phyloP scores from a whole-genome alignment of 1,140 invertebrate species.

The Caenorhabditis inopinata region DNA sequence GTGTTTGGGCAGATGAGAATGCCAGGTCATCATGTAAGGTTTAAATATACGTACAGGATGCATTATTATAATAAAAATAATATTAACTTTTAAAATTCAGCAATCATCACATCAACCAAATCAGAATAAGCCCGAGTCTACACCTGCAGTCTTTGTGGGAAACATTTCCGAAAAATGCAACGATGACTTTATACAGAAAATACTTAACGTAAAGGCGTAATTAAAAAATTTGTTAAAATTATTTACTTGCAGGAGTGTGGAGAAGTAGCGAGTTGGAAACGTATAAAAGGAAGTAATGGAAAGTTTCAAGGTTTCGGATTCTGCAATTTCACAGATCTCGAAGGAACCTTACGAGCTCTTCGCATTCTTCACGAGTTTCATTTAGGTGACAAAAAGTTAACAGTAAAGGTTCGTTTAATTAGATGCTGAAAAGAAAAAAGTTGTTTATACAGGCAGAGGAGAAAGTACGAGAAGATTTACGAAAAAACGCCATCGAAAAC shows the following conservation, averaged over 20 bases:
- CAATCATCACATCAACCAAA: background rate
- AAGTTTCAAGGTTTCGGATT: conserved; percentile 85
- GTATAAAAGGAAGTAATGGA: conserved; percentile 80
- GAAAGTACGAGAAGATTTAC: conserved; percentile 35
- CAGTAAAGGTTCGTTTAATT: conserved; percentile 61
- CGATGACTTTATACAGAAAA: conserved; percentile 88
- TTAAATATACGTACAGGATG: background rate
- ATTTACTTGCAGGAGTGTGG: conserved; percentile 73
- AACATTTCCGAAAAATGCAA: conserved; percentile 94
- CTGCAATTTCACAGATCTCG: conserved; percentile 91
- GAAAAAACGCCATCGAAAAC: conserved; percentile 2
- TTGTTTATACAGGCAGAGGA: conserved; percentile 53
- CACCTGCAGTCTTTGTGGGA: conserved; percentile 93
- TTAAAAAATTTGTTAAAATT: conserved; percentile 43
- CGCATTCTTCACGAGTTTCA: conserved; percentile 88
- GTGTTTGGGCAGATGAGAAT: conserved; percentile 12
- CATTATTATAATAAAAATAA: background rate
- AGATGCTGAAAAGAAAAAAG: too few species aligned
- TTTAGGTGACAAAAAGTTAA: conserved; percentile 85
- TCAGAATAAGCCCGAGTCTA: background rate
- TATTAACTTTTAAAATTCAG: background rate
- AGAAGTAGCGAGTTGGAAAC: conserved; percentile 90
- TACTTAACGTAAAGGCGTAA: conserved; percentile 76
- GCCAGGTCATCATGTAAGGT: background rate
- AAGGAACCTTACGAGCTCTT: conserved; percentile 89